These are phyloP conservation scores for Mormyrus lacerda DNA, from an alignment of 2,113 vertebrate genomes.

Conservation along the genomic window DNA sequence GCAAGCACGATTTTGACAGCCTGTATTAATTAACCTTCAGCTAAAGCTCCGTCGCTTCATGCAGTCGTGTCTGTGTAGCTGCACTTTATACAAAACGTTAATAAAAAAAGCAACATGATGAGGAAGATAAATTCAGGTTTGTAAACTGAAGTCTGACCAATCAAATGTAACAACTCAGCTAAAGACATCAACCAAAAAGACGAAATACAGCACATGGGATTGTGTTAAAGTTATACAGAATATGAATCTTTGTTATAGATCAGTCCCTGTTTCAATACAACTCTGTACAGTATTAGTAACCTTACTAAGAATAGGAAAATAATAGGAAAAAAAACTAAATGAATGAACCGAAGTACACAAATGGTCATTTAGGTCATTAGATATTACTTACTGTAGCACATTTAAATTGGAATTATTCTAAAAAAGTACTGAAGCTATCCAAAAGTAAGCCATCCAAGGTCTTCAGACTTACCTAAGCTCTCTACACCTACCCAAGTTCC, in stretches of 20 bases:
- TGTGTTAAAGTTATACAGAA: not conserved
- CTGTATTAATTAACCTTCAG: slow-evolving; percentile 6
- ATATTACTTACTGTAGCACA: not conserved
- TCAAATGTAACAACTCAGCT: not conserved
- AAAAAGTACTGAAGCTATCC: not conserved
- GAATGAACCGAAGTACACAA: not conserved
- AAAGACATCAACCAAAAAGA: not conserved
- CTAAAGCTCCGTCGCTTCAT: not conserved
- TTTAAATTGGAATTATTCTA: not conserved
- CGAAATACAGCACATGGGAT: not conserved
- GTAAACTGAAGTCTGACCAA: not conserved
- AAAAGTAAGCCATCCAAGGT: not conserved
- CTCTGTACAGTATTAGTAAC: not conserved
- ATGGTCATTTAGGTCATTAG: not conserved
- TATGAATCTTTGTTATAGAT: not conserved
- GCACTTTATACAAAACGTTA: not conserved
- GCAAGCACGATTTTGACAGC: not conserved
- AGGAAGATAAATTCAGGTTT: not conserved
- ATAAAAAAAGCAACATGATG: not conserved
- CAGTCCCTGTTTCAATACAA: not conserved
- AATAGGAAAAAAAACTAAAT: not conserved
- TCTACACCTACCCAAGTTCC: not conserved
- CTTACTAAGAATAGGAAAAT: not conserved
- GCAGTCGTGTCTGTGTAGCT: not conserved
- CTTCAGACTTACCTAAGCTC: not conserved